Evolutionary conservation across 2,888 invertebrate genomes (phyloP).

Genomic region (Perizoma flavofasciatum): DNA sequence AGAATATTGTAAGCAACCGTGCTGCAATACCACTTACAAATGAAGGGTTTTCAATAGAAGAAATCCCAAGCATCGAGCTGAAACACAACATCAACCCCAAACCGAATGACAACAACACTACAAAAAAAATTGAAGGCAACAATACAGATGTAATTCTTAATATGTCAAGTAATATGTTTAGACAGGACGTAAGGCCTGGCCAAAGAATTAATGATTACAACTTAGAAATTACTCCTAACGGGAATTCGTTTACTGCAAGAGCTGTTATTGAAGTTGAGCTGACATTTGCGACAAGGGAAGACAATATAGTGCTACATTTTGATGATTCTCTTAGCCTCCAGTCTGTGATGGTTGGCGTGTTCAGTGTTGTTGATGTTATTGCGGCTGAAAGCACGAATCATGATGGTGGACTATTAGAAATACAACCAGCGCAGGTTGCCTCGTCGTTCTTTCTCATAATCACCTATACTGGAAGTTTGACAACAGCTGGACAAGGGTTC

Average conservation of each 20-base stretch:
- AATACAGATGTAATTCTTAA: slow-evolving; percentile 34
- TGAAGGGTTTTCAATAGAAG: slow-evolving; percentile 10
- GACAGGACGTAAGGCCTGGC: slow-evolving; percentile 51
- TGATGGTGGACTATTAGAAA: slow-evolving; percentile 47
- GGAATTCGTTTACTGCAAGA: slow-evolving; percentile 51
- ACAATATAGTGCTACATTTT: slow-evolving; percentile 47
- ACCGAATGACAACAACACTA: slow-evolving; percentile 7
- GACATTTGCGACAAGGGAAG: slow-evolving; percentile 43
- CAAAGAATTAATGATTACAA: slow-evolving; percentile 50
- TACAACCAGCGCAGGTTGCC: slow-evolving; percentile 42
- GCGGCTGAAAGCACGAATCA: slow-evolving; percentile 33
- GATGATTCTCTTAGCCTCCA: slow-evolving; percentile 46
- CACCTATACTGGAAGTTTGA: slow-evolving; percentile 53
- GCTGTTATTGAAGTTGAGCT: slow-evolving; percentile 50
- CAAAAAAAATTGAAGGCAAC: slow-evolving; percentile 17
- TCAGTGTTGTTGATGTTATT: slow-evolving; percentile 45
- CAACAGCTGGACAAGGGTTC: slow-evolving; percentile 49
- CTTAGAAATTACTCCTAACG: slow-evolving; percentile 52
- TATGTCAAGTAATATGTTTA: slow-evolving; percentile 32
- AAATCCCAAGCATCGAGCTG: not conserved
- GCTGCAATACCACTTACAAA: slow-evolving; percentile 24
- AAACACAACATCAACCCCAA: too few relatives aligned
- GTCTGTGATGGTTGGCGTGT: slow-evolving; percentile 50
- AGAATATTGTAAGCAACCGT: slow-evolving; percentile 8
- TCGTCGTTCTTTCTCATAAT: slow-evolving; percentile 52